Evolutionary conservation across 2,113 vertebrate species (phyloP).

Genomic region (Heterochromis multidens): DNA sequence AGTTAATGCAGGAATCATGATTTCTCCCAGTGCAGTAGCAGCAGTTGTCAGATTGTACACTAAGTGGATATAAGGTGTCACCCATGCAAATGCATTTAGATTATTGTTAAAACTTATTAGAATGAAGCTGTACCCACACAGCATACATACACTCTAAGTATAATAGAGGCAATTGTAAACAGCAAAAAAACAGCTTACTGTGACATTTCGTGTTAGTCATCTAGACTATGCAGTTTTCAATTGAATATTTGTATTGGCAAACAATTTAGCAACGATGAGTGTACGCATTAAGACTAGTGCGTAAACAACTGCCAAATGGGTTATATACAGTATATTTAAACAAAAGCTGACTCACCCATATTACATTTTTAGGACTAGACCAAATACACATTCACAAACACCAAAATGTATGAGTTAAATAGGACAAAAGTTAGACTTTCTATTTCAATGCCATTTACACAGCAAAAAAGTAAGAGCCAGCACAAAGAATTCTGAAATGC

Average conservation of each 20-base stretch:
- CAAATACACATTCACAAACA: not conserved
- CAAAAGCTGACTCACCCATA: not conserved
- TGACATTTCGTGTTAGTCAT: not conserved
- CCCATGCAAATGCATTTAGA: not conserved
- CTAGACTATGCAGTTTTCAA: not conserved
- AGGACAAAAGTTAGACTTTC: not conserved
- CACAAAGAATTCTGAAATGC: not conserved
- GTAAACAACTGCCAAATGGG: not conserved
- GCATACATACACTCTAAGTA: not conserved
- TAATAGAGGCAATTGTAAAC: not conserved
- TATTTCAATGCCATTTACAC: not conserved
- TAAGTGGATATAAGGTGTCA: not conserved
- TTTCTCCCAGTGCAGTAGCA: not conserved
- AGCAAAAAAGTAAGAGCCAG: not conserved
- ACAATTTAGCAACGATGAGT: not conserved
- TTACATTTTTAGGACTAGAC: not conserved
- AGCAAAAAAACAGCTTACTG: not conserved
- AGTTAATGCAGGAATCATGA: not conserved
- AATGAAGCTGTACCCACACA: not conserved
- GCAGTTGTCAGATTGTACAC: not conserved
- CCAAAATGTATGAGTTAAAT: not conserved
- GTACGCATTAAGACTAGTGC: not conserved
- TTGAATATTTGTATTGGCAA: not conserved
- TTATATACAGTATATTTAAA: slow-evolving; percentile 4
- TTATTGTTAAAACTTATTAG: not conserved